phyloP scores from a whole-genome alignment of 2,888 invertebrate species.

The Acleris emargana region DNA sequence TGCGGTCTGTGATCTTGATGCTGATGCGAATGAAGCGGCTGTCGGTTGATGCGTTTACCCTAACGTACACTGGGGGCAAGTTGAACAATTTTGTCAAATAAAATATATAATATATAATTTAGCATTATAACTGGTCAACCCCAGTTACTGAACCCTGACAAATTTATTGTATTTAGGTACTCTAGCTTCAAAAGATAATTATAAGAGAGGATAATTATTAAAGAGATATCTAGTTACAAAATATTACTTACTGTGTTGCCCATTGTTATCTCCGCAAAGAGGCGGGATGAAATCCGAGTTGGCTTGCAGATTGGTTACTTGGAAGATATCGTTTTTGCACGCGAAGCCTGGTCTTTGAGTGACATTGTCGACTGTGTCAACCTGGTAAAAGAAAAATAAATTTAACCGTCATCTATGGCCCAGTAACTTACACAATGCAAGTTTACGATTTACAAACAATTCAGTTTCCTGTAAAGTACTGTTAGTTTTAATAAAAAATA shows the following conservation, averaged over 20 bases:
- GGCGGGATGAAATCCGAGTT: slow-evolving; percentile 77
- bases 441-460: no score
- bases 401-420: neutral
- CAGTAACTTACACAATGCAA: neutral
- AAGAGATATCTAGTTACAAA: no score
- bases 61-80: slow-evolving; percentile 71
- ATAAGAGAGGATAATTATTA: no score
- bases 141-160: no score
- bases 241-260: slow-evolving; percentile 82
- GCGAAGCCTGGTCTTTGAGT: slow-evolving; percentile 73
- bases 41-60: slow-evolving; percentile 76
- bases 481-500: no score
- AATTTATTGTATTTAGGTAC: no score
- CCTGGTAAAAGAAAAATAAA: slow-evolving; percentile 48
- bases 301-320: slow-evolving; percentile 76
- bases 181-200: no score
- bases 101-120: no score
- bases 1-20: slow-evolving; percentile 76
- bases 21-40: slow-evolving; percentile 72
- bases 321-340: slow-evolving; percentile 81
- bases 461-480: no score
- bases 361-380: slow-evolving; percentile 72
- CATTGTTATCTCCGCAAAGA: slow-evolving; percentile 85
- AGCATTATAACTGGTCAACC: no score
- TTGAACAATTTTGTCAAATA: neutral